Base-by-base conservation (phyloP, 2,888 invertebrate genomes). In the Drepanosiphum platanoidis region DNA sequence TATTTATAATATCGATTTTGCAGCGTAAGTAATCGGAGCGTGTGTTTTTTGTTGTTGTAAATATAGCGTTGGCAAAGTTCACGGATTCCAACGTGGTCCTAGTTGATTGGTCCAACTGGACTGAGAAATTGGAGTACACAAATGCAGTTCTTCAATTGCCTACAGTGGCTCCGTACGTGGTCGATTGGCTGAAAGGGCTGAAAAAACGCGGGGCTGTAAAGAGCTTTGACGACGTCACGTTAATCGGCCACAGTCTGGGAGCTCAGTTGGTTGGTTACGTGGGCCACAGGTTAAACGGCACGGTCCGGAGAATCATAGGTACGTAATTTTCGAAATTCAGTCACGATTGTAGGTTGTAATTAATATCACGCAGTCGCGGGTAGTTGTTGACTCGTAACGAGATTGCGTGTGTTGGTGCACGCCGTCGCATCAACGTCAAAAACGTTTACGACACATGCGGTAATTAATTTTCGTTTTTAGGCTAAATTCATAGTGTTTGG, bases 231-330 rank as follows among this genome's bases (percentile, higher is more conserved):
- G 13, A 86, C 5, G 52, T 84, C n/a, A 84, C 68, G 11, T 22
- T 87, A 27, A 70, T 87, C 42, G 87, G 87, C 8, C 86, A 86
- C 36, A 87, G 87, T 61, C 70, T 87, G 52, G 87, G 87, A 15
- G 86, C 87, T 18, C 87, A 87, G 22, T 70, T 87, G 27, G 75
- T 86, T 34, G 87, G 87, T n/a, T 72, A 74, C 32, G 70, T 42
- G 13, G 87, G 86, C 11, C 83, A 78, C 46, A 79, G 79, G 18
- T 58, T 84, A n/a, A 58, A 82, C 36, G 75, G 75, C 0, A 30
- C 66, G 18, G 75, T 86, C 39, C 80, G 46, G 5, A 61, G 68
- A 32, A 27, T 84, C 4, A 52, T 84, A 39, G 83, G 83, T 75
- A 27, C 22, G 83, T 84, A 46, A 39, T 61, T 32, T 64, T 64